Evolutionary conservation across 23 tunicate genomes (phyloP), one percentile per base, ranked within the genome.

Genomic region (Styela plicata): DNA sequence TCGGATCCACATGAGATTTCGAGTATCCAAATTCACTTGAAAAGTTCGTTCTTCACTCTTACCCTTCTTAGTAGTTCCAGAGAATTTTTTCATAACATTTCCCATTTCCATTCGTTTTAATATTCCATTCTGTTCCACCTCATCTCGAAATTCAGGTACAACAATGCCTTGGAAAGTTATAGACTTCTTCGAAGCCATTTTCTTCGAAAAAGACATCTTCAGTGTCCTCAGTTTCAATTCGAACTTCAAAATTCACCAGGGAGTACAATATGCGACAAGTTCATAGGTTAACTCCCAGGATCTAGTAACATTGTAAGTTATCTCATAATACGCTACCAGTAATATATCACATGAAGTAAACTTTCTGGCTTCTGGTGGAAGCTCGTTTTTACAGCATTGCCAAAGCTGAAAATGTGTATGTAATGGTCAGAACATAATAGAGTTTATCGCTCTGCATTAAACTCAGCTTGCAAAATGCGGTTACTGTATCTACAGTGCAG

Each of bases 81-180:
- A 52, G 63, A 93, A 88, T 67, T 88, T 93, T 24, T 37, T 82
- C 98, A 93, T 93, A 61, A 93, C 62, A 61, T 93, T 93, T 73
- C 98, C 98, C 79, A 74, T 85, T 22, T 36, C 89, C 17, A 93
- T 75, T 75, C 86, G 80, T 29, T 33, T 76, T 34, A 93, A 34
- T 24, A 88, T 77, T 1, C 62, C 78, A 1, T 69, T 33, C 7
- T 35, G 70, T 68, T 93, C 87, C 33, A 17, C 20, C 23, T 85
- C 93, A 34, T 64, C 34, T 44, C 84, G 77, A 23, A 93, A 88
- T 17, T 88, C 64, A 13, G 97, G 95, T 30, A 64, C 83, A 61
- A 25, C 74, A 25, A 90, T 76, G 34, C 95, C 95, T 5, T 13
- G 57, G 13, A 44, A 44, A 7, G 13, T 44, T 44, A 13, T 44